Conservation (phyloP, 2,888 invertebrate species). For the Drosophila paranaensis region DNA sequence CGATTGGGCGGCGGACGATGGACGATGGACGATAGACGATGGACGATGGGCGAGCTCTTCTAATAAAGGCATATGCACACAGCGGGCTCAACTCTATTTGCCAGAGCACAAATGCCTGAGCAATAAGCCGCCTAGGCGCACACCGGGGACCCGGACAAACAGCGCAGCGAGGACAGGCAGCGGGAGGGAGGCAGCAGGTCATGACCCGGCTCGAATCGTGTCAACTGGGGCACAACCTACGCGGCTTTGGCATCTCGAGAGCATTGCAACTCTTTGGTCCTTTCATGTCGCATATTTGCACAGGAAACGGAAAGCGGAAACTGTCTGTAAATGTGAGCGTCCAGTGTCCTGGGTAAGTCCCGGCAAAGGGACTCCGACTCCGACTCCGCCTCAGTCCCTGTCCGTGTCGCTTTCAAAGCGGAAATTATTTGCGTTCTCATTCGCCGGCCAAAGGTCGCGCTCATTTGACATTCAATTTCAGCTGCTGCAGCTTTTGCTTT, state of each 20-base stretch:
- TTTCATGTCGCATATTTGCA: slow-evolving; percentile 57
- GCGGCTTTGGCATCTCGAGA: slow-evolving; percentile 25
- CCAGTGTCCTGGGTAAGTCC: slow-evolving; percentile 2
- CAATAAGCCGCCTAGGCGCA: slow-evolving; percentile 55
- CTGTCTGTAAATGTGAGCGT: slow-evolving; percentile 20
- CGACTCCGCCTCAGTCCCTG: slow-evolving; percentile 3
- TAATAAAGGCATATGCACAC: slow-evolving; percentile 27
- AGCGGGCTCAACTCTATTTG: slow-evolving; percentile 32
- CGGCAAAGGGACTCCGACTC: background rate
- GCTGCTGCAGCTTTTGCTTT: slow-evolving; percentile 17
- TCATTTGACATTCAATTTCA: slow-evolving; percentile 45
- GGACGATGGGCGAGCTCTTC: background rate
- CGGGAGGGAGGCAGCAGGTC: background rate
- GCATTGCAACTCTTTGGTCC: slow-evolving; percentile 49
- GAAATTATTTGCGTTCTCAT: slow-evolving; percentile 68
- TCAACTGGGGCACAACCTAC: slow-evolving; percentile 52
- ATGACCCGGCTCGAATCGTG: slow-evolving; percentile 57
- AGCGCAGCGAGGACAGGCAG: background rate
- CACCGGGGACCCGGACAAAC: slow-evolving; percentile 23
- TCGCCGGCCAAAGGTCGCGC: slow-evolving; percentile 52
- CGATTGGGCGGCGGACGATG: background rate
- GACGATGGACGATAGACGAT: background rate
- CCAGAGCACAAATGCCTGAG: slow-evolving; percentile 43
- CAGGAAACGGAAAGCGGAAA: slow-evolving; percentile 65
- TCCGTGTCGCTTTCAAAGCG: slow-evolving; percentile 46